These are phyloP conservation scores for Ostrea edulis DNA, from an alignment of 1,140 invertebrate species.

Conservation along the genomic window DNA sequence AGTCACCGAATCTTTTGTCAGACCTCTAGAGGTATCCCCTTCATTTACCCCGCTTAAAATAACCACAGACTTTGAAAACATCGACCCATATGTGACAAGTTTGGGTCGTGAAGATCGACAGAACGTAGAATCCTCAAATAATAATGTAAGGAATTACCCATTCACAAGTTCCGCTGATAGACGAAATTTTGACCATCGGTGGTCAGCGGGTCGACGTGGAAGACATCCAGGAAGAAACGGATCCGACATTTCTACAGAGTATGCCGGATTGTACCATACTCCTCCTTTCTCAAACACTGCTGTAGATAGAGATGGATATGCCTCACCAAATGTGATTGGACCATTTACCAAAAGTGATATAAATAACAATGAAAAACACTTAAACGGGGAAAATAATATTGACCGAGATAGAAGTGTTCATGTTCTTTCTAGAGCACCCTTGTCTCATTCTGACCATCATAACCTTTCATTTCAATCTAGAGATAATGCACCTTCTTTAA, in stretches of 20 bases:
- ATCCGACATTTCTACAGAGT: slow-evolving; percentile 53
- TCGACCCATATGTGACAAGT: slow-evolving; percentile 55
- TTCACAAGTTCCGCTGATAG: slow-evolving; percentile 45
- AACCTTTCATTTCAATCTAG: slow-evolving; percentile 40
- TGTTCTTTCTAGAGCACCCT: slow-evolving; percentile 65
- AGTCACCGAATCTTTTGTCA: background rate
- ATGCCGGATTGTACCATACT: slow-evolving; percentile 53
- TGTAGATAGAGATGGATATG: slow-evolving; percentile 52
- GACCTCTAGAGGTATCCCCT: slow-evolving; percentile 2
- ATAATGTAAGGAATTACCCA: slow-evolving; percentile 8
- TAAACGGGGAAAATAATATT: slow-evolving; percentile 23
- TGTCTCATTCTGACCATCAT: slow-evolving; percentile 64
- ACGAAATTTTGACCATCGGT: slow-evolving; percentile 21
- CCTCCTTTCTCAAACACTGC: slow-evolving; percentile 44
- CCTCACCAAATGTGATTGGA: slow-evolving; percentile 30
- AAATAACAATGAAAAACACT: slow-evolving; percentile 52
- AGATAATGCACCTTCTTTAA: background rate
- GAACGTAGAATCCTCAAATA: background rate
- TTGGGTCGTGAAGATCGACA: slow-evolving; percentile 44
- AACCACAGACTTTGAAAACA: slow-evolving; percentile 49
- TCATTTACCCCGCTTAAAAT: slow-evolving; percentile 44
- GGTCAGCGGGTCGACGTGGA: background rate
- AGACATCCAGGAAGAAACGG: slow-evolving; percentile 26
- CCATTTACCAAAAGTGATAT: slow-evolving; percentile 53
- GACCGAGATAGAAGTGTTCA: slow-evolving; percentile 60